Conservation (phyloP, 2,888 invertebrate species). For the Lamellibrachia columna region DNA sequence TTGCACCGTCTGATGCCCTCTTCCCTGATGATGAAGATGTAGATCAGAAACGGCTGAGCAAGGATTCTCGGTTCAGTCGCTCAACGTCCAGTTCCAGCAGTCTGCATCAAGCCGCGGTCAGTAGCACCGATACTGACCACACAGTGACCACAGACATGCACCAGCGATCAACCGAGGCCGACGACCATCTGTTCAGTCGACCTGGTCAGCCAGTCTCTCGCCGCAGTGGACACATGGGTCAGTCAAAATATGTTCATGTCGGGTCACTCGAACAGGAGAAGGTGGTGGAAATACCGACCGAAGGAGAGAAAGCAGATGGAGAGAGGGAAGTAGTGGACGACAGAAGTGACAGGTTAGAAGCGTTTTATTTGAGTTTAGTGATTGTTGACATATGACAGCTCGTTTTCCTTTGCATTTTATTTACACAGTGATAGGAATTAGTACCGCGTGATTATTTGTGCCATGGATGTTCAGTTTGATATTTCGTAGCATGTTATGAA, state of each 20-base stretch:
- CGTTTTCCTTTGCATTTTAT: too few relatives aligned
- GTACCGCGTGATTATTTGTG: too few relatives aligned
- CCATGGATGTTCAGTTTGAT: too few relatives aligned
- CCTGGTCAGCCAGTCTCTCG: neutral
- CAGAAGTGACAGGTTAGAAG: neutral
- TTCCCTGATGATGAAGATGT: neutral
- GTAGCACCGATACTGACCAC: neutral
- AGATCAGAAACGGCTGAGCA: neutral
- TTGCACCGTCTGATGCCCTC: neutral
- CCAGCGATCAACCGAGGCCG: neutral
- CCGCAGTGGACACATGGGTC: neutral
- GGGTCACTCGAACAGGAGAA: neutral
- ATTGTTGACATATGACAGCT: too few relatives aligned
- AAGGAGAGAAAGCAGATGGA: neutral
- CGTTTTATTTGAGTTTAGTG: neutral
- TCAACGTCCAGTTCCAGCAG: neutral
- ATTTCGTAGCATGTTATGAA: too few relatives aligned
- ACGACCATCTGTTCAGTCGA: slow-evolving; percentile 1
- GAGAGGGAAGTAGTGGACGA: neutral
- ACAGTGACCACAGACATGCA: neutral
- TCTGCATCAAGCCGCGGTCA: neutral
- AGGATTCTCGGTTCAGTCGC: neutral
- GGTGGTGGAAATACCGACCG: neutral
- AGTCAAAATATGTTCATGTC: neutral
- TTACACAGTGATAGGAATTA: too few relatives aligned